Percentiles rank a stretch among this genome's conserved stretches.
phyloP scores from a whole-genome alignment of 2,113 vertebrate genomes.

The Indri indri region DNA sequence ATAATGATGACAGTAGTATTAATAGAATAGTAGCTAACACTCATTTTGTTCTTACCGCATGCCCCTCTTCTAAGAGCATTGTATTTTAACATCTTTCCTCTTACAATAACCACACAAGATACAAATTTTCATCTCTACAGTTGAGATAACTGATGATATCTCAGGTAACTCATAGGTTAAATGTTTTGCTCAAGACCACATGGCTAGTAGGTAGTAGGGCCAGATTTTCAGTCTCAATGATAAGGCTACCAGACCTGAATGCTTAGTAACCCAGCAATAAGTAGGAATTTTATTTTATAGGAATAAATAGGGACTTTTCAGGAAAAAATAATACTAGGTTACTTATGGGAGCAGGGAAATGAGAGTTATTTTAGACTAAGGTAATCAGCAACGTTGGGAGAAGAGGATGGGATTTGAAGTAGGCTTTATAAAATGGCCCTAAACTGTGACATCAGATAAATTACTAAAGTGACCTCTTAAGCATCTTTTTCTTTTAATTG shows the following conservation, averaged over 20 bases:
- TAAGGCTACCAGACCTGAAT: not conserved
- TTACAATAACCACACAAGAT: not conserved
- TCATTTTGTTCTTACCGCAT: not conserved
- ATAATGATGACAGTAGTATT: not conserved
- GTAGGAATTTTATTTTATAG: not conserved
- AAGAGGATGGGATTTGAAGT: not conserved
- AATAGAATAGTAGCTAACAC: not conserved
- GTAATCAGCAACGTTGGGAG: not conserved
- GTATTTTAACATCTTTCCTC: not conserved
- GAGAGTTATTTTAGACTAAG: not conserved
- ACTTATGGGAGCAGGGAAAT: not conserved
- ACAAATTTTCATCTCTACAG: not conserved
- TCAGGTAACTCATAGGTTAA: not conserved
- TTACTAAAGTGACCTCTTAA: not conserved
- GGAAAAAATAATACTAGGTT: not conserved
- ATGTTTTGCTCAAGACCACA: not conserved
- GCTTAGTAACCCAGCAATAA: not conserved
- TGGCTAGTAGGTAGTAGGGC: not conserved
- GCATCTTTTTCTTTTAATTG: conserved; percentile 14
- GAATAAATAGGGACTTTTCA: not conserved
- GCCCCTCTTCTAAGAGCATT: not conserved
- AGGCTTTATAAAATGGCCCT: not conserved
- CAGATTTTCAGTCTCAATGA: not conserved
- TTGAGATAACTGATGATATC: not conserved
- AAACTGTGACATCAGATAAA: not conserved